Conservation (phyloP, 2,888 invertebrate species). For the Drosophila tripunctata region DNA sequence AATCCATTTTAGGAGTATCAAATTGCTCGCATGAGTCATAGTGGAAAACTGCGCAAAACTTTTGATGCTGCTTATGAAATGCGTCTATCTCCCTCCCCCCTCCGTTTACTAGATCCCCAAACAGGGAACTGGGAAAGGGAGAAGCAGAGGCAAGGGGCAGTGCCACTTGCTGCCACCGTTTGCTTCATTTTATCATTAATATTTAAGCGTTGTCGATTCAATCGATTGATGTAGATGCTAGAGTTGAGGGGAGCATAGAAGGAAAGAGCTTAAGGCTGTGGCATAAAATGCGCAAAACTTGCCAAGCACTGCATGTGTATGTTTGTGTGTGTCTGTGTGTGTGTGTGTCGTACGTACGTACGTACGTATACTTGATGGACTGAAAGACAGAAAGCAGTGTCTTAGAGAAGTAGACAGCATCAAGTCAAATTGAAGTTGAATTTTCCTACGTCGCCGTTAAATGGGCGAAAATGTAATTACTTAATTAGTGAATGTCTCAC, state of each 20-base stretch:
- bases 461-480: slow-evolving; percentile 80
- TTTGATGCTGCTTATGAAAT: slow-evolving; percentile 56
- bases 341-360: slow-evolving; percentile 13
- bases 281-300: slow-evolving; percentile 59
- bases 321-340: slow-evolving; percentile 4
- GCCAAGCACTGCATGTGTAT: slow-evolving; percentile 7
- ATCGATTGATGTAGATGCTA: slow-evolving; percentile 57
- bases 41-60: slow-evolving; percentile 54
- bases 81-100: too few relatives aligned
- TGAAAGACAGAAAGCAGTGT: slow-evolving; percentile 20
- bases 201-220: slow-evolving; percentile 76
- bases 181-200: slow-evolving; percentile 66
- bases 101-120: too few relatives aligned
- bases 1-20: not conserved
- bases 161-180: slow-evolving; percentile 35
- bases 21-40: slow-evolving; percentile 39
- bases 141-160: not conserved
- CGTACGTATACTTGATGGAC: slow-evolving; percentile 59
- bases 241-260: slow-evolving; percentile 3
- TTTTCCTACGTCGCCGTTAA: slow-evolving; percentile 60
- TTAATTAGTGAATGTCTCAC: slow-evolving; percentile 67
- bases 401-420: slow-evolving; percentile 46
- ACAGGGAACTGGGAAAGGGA: not conserved
- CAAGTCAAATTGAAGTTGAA: slow-evolving; percentile 74
- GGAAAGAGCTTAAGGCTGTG: slow-evolving; percentile 1